Evolutionary conservation across 2,888 invertebrate species (phyloP), one percentile per base, ranked within the genome.

Genomic region (Coelinius sp.): DNA sequence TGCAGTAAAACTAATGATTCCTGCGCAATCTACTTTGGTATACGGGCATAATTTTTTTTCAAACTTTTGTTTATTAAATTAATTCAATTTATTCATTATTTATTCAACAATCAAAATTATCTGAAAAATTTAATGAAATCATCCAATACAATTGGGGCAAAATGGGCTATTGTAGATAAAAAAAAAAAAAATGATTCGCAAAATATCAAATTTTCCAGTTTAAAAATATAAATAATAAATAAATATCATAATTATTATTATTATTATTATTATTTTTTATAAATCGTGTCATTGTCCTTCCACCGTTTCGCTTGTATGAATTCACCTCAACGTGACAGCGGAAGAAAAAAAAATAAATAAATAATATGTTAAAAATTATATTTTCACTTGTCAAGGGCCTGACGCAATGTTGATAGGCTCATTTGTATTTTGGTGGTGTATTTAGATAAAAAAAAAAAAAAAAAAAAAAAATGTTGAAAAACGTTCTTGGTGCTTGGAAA

Each of bases 371-470:
- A 4, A 35, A 8, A 38, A 63, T 63, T 31, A 1, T 1, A 41
- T 80, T 80, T 80, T 80, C 80, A 78, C 79, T 79, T 81, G 78
- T 80, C 80, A 79, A 79, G 79, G 79, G 81, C 76, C 77, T 53
- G 63, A 67, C 68, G 68, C 71, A 72, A 73, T 66, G 53, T 70
- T 66, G 68, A 65, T 38, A 63, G 20, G 64, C 76, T 78, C 78
- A 77, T 78, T 78, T 65, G 70, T 77, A 78, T 78, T 78, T 78
- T 75, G 59, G 72, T 70, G 74, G 59, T 71, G 70, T 71, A 64
- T 31, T 24, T 27, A 24, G 27, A n/a, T n/a, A 7, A 1, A 56
- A 56, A 56, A 25, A 38, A 41, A 63, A 41, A 63, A 56, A 25
- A 38, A 41, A 63, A 41, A 63, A 68, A 76, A 78, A 75, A 77